phyloP scores from a whole-genome alignment of 2,113 vertebrate genomes.

The Athene noctua region DNA sequence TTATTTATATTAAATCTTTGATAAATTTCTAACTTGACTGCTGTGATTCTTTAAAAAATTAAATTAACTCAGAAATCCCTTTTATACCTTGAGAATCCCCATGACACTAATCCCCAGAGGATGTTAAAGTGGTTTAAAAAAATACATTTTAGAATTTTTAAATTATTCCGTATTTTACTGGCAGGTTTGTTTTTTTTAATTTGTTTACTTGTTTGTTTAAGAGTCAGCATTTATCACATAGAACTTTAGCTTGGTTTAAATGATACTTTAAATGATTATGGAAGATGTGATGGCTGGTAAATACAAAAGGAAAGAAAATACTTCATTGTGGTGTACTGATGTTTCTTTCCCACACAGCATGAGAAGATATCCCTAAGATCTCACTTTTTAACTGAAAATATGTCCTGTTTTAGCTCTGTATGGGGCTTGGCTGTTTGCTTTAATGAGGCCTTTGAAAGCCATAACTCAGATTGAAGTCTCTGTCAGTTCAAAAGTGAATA shows the following conservation, averaged over 20 bases:
- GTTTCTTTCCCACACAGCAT: neutral
- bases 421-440: neutral
- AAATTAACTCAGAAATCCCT: neutral
- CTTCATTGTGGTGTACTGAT: neutral
- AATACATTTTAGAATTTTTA: neutral
- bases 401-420: neutral
- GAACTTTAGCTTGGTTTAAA: neutral
- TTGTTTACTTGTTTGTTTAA: neutral
- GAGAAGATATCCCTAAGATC: neutral
- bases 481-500: neutral
- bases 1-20: neutral
- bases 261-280: neutral
- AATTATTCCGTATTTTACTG: neutral
- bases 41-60: neutral
- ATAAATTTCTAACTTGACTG: neutral
- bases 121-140: neutral
- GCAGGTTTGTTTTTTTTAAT: neutral
- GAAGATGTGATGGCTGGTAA: neutral
- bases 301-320: neutral
- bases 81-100: neutral
- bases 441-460: neutral
- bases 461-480: neutral
- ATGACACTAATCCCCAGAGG: neutral
- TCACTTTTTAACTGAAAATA: neutral
- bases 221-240: neutral